Evolutionary conservation across 2,888 invertebrate genomes (phyloP).

Genomic region (Octodonta nipae): DNA sequence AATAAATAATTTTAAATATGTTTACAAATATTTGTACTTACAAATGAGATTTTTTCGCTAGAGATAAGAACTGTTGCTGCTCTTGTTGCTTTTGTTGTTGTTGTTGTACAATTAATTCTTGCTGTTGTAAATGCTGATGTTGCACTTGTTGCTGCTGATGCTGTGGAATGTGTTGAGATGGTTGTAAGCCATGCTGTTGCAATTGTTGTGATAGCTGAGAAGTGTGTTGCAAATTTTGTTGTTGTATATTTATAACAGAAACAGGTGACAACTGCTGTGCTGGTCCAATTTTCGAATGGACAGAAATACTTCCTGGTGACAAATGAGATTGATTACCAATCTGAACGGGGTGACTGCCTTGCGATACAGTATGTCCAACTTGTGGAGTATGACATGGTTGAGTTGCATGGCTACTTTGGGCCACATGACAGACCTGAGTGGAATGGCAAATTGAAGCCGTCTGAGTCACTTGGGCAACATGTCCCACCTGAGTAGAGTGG

Average conservation of each 20-base stretch:
- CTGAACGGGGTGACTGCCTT: too few species aligned
- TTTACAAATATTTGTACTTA: conserved; percentile 20
- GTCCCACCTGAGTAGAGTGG: too few species aligned
- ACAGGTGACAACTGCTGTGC: conserved; percentile 8
- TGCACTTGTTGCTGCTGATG: conserved; percentile 16
- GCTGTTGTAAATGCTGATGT: conserved; percentile 25
- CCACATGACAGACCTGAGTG: too few species aligned
- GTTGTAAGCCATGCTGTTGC: background rate
- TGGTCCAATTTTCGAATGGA: conserved; percentile 6
- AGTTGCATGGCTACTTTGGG: too few species aligned
- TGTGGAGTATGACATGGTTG: too few species aligned
- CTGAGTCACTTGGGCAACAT: too few species aligned
- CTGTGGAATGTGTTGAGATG: conserved; percentile 15
- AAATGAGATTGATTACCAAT: too few species aligned
- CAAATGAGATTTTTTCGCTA: conserved; percentile 33
- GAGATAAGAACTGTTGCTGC: conserved; percentile 20
- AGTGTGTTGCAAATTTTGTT: conserved; percentile 10
- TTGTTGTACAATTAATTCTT: conserved; percentile 8
- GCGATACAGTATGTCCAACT: too few species aligned
- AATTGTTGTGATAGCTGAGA: conserved; percentile 7
- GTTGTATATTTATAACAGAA: conserved; percentile 9
- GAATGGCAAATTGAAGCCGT: too few species aligned
- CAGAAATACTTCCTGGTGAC: too few species aligned
- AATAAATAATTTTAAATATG: background rate
- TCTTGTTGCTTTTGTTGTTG: conserved; percentile 13